phyloP scores from a whole-genome alignment of 2,113 vertebrate species.

The Panthera leo region DNA sequence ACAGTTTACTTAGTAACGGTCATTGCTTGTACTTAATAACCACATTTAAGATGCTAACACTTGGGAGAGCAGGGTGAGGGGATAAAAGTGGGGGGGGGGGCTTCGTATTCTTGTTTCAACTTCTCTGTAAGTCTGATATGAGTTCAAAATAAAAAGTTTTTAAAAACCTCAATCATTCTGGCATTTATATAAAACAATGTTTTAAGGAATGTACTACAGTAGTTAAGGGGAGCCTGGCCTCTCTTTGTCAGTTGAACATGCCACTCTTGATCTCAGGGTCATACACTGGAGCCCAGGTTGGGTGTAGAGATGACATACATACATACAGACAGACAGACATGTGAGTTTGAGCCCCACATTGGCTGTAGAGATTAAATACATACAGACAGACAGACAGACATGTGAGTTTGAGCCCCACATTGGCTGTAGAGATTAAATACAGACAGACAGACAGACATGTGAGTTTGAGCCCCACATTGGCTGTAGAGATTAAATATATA shows the following conservation, averaged over 20 bases:
- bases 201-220: not conserved
- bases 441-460: no score
- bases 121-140: not conserved
- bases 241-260: not conserved
- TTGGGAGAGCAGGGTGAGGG: not conserved
- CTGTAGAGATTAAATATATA: not conserved
- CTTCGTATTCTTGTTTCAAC: not conserved
- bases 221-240: not conserved
- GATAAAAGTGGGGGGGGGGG: not conserved
- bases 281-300: no score
- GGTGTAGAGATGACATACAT: not conserved
- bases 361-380: no score
- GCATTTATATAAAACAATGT: not conserved
- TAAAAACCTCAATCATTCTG: not conserved
- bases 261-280: not conserved
- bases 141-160: conserved; percentile 10
- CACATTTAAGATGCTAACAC: not conserved
- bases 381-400: no score
- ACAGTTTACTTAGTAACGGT: not conserved
- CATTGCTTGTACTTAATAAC: not conserved
- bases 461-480: no score
- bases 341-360: no score
- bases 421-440: not conserved
- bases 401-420: no score
- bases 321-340: no score